Base-by-base conservation (phyloP, 2,797 vertebrate genomes). In the Phoebastria nigripes region DNA sequence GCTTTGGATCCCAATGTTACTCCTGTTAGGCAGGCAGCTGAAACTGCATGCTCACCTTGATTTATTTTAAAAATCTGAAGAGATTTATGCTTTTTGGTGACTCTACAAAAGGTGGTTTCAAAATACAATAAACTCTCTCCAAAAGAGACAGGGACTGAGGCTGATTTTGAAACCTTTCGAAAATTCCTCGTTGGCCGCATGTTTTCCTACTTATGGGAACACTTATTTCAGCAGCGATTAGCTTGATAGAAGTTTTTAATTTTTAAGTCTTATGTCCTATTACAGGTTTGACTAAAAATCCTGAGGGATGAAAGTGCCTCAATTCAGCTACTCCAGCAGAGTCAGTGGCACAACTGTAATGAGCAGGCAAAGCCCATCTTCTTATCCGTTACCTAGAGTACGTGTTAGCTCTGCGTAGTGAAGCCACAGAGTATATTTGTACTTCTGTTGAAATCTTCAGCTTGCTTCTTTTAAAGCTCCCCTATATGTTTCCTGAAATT, bases 371-470 rank as follows among this genome's bases (percentile, higher is more conserved):
- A 55, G 41, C 31, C 37, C 7, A 0, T 22, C 41, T 20, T 25
- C 7, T 1, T 5, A 9, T 8, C 18, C 4, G 1, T 37, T 29
- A 17, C 28, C 41, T 5, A 3, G 10, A 42, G 26, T 1, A 6
- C 2, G 2, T 5, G 2, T 24, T 20, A 26, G 51, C 55, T n/a
- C 42, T 33, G 63, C 7, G 2, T 6, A 29, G 28, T 10, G 28
- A n/a, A 63, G 70, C 62, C 49, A 18, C 8, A 4, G 35, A 10
- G 3, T 15, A 1, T 11, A 3, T 44, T 52, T 71, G 22, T 42
- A 6, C 82, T 72, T 66, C 65, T 89, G 54, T 5, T 49, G 65
- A 66, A 71, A 78, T 25, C 59, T 82, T 61, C 59, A 66, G 0
- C 41, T 52, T 42, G 13, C 41, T 72, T 4, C 71, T 78, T 28